Evolutionary conservation across 2,888 invertebrate species (phyloP), one percentile per base, ranked within the genome.

Genomic region (Proisotoma minuta): DNA sequence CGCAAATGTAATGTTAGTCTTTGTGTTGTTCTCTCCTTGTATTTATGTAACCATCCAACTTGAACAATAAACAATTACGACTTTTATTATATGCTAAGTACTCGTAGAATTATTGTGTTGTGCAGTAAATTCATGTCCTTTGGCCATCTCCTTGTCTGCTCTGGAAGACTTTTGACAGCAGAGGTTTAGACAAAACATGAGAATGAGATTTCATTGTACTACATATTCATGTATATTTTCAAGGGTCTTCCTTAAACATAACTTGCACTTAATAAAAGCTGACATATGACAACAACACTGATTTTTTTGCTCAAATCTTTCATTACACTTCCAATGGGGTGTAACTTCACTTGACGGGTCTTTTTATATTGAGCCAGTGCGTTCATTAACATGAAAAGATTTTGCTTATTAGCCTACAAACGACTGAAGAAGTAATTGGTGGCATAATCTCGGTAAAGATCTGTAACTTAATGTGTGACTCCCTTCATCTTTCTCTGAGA

Each of bases 1-100:
- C 43, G 20, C 5, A n/a, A 43, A 43, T 5, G 18, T 43, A 12
- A 43, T 43, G 43, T 20, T n/a, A 43, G 18, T 43, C 34, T 15
- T 34, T 10, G 15, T 34, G 34, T 43, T 43, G 18, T 43, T 5
- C 43, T 43, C 34, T 34, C 34, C 15, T 8, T 34, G 18, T 43
- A 43, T 43, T 43, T 43, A 54, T 26, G 43, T 22, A 56, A 56
- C 56, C 56, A 47, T 56, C 27, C 56, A 24, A 56, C 40, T 23
- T 26, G 56, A 56, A 56, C 56, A 56, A 56, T 56, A 56, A 56
- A 56, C 56, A 56, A 56, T 56, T 43, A 56, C 56, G 56, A 56
- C 56, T 56, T 56, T 56, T 56, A 56, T 56, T 56, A 56, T 56
- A 56, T 47, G 56, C 43, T 56, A 56, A 56, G 47, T 56, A 56